Evolutionary conservation across 2,888 invertebrate species (phyloP).

Genomic region (Podotricha telesiphe): DNA sequence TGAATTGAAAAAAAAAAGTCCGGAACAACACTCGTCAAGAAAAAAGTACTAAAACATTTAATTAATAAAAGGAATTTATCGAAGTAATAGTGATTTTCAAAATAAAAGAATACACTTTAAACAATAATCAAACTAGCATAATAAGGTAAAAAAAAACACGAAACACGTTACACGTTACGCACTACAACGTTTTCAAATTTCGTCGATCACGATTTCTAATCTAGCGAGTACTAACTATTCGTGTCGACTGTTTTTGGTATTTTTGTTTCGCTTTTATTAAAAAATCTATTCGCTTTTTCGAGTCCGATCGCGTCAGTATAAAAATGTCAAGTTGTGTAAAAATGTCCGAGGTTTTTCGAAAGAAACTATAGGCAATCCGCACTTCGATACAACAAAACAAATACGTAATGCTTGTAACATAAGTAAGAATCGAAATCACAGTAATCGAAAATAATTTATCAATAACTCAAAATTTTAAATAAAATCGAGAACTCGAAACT

Average conservation of each 20-base stretch:
- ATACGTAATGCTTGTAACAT: background rate
- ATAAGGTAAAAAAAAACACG: background rate
- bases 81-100: background rate
- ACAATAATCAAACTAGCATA: background rate
- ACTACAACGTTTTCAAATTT: background rate
- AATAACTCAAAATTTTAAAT: background rate
- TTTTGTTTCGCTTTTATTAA: background rate
- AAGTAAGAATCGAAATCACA: background rate
- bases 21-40: background rate
- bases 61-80: background rate
- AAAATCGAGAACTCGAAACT: background rate
- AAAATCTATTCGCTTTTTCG: slow-evolving; percentile 16
- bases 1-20: slow-evolving; percentile 2
- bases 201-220: slow-evolving; percentile 19
- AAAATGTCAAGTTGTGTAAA: background rate
- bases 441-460: background rate
- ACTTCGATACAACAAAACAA: background rate
- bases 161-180: too few relatives aligned
- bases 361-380: background rate
- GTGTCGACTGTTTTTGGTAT: slow-evolving; percentile 17
- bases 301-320: background rate
- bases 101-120: background rate
- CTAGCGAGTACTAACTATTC: slow-evolving; percentile 21
- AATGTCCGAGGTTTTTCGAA: background rate
- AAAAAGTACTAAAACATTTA: background rate